These are phyloP conservation scores for Trachelus troglodyta DNA, from an alignment of 2,888 invertebrate genomes.

Conservation along the genomic window DNA sequence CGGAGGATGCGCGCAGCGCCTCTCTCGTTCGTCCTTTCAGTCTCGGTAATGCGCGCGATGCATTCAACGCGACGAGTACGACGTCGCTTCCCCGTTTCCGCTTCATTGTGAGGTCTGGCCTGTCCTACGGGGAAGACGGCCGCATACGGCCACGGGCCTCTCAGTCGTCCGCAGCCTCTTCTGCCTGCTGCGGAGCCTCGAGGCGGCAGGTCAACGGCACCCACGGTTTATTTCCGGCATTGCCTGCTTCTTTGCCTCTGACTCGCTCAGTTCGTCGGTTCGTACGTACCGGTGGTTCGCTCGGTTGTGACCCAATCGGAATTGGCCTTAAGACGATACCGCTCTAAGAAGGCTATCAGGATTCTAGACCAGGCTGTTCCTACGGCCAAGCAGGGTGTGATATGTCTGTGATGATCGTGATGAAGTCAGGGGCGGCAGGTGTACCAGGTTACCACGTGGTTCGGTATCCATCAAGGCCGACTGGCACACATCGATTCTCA, in stretches of 20 bases:
- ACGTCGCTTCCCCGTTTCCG: background rate
- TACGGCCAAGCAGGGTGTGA: background rate
- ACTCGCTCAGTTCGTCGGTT: constrained; percentile 27
- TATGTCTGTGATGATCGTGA: background rate
- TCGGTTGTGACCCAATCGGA: background rate
- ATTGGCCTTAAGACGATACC: background rate
- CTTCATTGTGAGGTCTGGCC: constrained; percentile 31
- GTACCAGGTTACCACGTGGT: background rate
- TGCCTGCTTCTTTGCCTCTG: constrained; percentile 39
- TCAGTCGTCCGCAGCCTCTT: constrained; percentile 39
- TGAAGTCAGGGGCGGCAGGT: background rate
- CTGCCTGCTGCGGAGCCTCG: constrained; percentile 40
- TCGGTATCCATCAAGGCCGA: background rate
- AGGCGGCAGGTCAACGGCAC: constrained; percentile 63
- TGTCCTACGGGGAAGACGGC: constrained; percentile 59
- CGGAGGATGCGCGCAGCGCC: constrained; percentile 36
- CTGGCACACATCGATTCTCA: background rate
- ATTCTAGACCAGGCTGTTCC: background rate
- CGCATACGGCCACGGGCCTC: constrained; percentile 48
- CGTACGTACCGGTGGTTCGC: background rate
- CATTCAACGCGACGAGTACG: constrained; percentile 1
- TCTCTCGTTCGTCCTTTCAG: constrained; percentile 19
- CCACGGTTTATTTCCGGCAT: constrained; percentile 63
- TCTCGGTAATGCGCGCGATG: constrained; percentile 22
- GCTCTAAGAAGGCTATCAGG: background rate